Evolutionary conservation across 2,113 vertebrate species (phyloP).

Genomic region (Perognathus longimembris): DNA sequence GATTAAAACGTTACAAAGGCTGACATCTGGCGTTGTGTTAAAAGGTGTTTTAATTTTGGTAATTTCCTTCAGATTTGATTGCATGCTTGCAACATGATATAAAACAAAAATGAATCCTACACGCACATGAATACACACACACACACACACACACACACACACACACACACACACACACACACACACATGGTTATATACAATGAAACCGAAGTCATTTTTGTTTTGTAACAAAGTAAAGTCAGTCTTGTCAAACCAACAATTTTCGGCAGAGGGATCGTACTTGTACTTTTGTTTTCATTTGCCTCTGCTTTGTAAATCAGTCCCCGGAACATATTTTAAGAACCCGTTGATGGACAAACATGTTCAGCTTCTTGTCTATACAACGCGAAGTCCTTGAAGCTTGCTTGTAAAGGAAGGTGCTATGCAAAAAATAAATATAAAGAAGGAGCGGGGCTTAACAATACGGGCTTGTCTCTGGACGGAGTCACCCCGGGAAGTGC

Average conservation of each 20-base stretch:
- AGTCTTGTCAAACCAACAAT: background rate
- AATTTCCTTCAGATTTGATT: constrained; percentile 59
- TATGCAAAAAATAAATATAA: constrained; percentile 22
- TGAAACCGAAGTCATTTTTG: background rate
- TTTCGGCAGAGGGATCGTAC: background rate
- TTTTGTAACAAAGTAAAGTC: constrained; percentile 8
- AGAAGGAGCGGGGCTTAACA: constrained; percentile 59
- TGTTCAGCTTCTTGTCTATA: background rate
- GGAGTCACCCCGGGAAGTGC: constrained; percentile 63
- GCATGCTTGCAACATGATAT: constrained; percentile 20
- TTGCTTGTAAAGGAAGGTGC: constrained; percentile 17
- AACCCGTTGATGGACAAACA: background rate
- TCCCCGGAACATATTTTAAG: background rate
- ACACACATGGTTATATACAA: background rate
- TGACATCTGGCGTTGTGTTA: background rate
- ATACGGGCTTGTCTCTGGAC: constrained; percentile 65
- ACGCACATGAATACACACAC: background rate
- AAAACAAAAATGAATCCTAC: constrained; percentile 63
- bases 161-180: background rate
- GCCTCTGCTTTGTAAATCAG: constrained; percentile 9
- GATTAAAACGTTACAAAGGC: constrained; percentile 39
- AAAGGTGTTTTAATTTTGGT: constrained; percentile 61
- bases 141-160: background rate
- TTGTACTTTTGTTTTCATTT: background rate
- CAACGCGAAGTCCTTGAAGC: background rate